Percentiles rank a stretch among this genome's conserved stretches.
Evolutionary conservation across 2,113 vertebrate genomes (phyloP).

Genomic region (Colius striatus): DNA sequence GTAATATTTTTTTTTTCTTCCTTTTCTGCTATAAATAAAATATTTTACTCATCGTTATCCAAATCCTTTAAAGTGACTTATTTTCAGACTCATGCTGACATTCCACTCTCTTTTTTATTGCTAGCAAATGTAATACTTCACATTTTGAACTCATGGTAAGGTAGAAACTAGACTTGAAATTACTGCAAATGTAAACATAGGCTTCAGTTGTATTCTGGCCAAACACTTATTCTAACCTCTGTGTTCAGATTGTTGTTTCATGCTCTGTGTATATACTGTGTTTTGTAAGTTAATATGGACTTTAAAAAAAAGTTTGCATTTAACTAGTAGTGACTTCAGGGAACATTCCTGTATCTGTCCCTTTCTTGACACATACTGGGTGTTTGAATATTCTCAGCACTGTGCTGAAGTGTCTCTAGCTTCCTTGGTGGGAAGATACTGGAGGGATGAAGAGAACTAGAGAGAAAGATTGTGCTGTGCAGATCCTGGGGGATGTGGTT

Average conservation of each 20-base stretch:
- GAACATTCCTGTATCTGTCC: background rate
- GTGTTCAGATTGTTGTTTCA: background rate
- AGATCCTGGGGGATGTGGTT: background rate
- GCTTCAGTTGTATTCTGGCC: background rate
- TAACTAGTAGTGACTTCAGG: background rate
- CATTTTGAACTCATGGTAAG: background rate
- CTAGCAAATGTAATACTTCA: background rate
- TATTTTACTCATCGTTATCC: background rate
- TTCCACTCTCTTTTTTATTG: slow-evolving; percentile 2
- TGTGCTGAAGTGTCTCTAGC: background rate
- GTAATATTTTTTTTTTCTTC: background rate
- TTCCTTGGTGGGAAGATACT: background rate
- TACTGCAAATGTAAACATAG: background rate
- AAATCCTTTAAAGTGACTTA: background rate
- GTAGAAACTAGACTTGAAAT: slow-evolving; percentile 15
- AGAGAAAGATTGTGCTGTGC: background rate
- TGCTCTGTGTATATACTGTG: background rate
- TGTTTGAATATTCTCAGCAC: background rate
- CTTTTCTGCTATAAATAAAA: background rate
- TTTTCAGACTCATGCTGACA: background rate
- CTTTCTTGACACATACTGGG: background rate
- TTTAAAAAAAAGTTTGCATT: background rate
- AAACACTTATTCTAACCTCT: background rate
- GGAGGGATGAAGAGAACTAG: background rate
- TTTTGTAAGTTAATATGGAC: background rate